Evolutionary conservation across 1,140 invertebrate genomes (phyloP).

Genomic region (Penaeus indicus): DNA sequence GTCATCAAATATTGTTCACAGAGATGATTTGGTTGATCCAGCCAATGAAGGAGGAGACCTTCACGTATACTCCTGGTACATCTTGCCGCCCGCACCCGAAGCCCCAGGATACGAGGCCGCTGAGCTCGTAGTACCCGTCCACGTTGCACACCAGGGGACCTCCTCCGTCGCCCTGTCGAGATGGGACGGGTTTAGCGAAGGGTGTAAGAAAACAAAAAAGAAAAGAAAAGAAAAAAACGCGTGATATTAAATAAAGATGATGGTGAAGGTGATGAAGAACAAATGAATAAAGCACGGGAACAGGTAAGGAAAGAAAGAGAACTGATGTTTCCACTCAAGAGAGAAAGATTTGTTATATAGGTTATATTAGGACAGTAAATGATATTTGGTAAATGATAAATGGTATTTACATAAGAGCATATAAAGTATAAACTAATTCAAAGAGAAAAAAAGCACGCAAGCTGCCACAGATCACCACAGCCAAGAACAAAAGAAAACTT

Average conservation of each 20-base stretch:
- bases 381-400: too few species aligned
- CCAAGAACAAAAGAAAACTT: too few species aligned
- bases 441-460: too few species aligned
- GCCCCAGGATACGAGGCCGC: slow-evolving; percentile 91
- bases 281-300: too few species aligned
- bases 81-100: slow-evolving; percentile 90
- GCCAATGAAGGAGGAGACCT: slow-evolving; percentile 93
- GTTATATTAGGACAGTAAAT: too few species aligned
- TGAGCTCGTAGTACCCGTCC: slow-evolving; percentile 92
- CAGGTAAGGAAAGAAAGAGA: too few species aligned
- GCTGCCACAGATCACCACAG: too few species aligned
- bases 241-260: background rate
- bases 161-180: slow-evolving; percentile 86
- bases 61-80: slow-evolving; percentile 93
- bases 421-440: too few species aligned
- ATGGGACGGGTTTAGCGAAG: background rate
- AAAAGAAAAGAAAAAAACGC: background rate
- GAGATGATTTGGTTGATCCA: slow-evolving; percentile 98
- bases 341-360: too few species aligned
- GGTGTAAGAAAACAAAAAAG: background rate
- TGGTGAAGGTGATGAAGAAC: background rate
- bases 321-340: too few species aligned
- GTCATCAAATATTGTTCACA: slow-evolving; percentile 80
- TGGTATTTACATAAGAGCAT: too few species aligned
- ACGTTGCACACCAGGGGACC: slow-evolving; percentile 92